Base-by-base conservation (phyloP, 2,888 invertebrate species). In the Malacosoma neustria region DNA sequence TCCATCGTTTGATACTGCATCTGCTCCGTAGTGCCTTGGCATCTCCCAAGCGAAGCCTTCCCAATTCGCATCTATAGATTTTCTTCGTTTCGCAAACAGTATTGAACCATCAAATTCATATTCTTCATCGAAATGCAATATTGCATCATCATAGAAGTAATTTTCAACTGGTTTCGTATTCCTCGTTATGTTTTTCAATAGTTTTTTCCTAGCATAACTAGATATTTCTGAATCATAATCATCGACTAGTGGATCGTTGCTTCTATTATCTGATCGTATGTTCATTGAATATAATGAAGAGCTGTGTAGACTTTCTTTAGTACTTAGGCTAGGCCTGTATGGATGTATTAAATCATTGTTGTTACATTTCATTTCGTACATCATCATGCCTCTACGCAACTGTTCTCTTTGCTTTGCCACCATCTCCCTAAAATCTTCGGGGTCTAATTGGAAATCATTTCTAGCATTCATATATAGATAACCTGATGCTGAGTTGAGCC, bases 381-480 rank as follows among this genome's bases (percentile, higher is more conserved):
- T 67, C 49, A 70, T 68, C 77, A 86, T 84, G 1, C 84, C 84
- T 32, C 68, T 58, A 1, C 76, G 61, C 0, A 87, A 55, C 29
- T 87, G 86, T 33, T 84, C 81, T 0, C 84, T 63, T 38, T 87
- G 48, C 34, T 82, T 84, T 0, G 82, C 68, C 1, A 86, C 80
- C 13, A 85, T 72, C 37, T 86, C 86, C 35, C 76, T 68, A 42
- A 86, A 84, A 37, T 87, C 87, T 11, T 82, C 79, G 0, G 85
- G 75, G 34, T 87, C 82, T 30, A 87, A 46, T 52, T 82, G 77
- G 57, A 87, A 87, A 34, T 87, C 87, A 49, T 84, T 82, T 36
- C 69, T 79, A 0, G 87, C 87, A 61, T 86, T 87, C 87, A 87
- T 87, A 45, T 82, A 86, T 1, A 87, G 55, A 46, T 86, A 81